These are phyloP conservation scores for Rhimphoctona megacephalus DNA, from an alignment of 2,888 invertebrate species.

Conservation along the genomic window DNA sequence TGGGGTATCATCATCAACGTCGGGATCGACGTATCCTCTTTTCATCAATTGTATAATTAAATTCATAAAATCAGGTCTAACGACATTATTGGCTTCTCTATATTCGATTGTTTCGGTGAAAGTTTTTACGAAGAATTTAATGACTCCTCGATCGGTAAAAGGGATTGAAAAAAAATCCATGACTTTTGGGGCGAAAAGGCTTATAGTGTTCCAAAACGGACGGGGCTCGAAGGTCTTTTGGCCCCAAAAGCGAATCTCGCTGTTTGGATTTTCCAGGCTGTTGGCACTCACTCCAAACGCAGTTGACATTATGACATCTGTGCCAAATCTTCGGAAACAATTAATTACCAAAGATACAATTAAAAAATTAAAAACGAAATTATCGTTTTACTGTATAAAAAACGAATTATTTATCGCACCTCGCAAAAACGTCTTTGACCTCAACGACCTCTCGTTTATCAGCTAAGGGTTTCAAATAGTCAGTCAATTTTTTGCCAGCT, in stretches of 20 bases:
- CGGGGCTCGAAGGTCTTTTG: slow-evolving; percentile 73
- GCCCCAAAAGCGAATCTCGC: slow-evolving; percentile 79
- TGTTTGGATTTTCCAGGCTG: slow-evolving; percentile 75
- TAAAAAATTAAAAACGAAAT: neutral
- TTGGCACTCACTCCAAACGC: slow-evolving; percentile 80
- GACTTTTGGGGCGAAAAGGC: slow-evolving; percentile 75
- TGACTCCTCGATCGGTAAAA: slow-evolving; percentile 72
- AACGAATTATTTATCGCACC: slow-evolving; percentile 67
- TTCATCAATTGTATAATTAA: slow-evolving; percentile 81
- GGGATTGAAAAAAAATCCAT: slow-evolving; percentile 75
- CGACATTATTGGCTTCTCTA: slow-evolving; percentile 77
- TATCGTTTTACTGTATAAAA: neutral
- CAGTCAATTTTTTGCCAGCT: slow-evolving; percentile 73
- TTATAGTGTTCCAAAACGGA: slow-evolving; percentile 67
- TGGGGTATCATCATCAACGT: slow-evolving; percentile 60
- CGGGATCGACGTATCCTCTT: slow-evolving; percentile 74
- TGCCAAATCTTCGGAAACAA: slow-evolving; percentile 72
- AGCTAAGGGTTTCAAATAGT: slow-evolving; percentile 63
- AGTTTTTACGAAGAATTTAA: slow-evolving; percentile 80
- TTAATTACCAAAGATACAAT: neutral
- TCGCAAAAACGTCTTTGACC: slow-evolving; percentile 75
- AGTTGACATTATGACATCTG: slow-evolving; percentile 78
- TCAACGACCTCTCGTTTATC: slow-evolving; percentile 59
- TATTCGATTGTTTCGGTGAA: slow-evolving; percentile 80
- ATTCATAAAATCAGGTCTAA: slow-evolving; percentile 82